Base-by-base conservation (phyloP, 2,113 vertebrate species). In the Bubo bubo region DNA sequence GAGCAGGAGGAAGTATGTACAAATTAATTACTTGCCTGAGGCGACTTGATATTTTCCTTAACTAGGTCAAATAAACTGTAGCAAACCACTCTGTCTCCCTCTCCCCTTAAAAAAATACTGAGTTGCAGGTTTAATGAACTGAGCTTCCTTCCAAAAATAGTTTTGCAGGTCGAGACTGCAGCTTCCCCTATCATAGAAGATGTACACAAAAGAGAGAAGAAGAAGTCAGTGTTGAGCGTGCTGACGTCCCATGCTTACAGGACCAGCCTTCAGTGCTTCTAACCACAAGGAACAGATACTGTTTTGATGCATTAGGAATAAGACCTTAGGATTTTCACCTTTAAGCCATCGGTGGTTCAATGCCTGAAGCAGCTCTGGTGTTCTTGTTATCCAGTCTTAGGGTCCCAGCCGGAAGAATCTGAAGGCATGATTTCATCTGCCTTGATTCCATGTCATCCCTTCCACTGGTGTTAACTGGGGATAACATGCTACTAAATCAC, bases 51-150 rank as follows among this genome's bases (percentile, higher is more conserved):
- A 89, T 92, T 94, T 95, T 32, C 93, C 96, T 86, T 79, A 97
- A 97, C 83, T 96, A 75, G 97, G 97, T 97, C 97, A 97, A 96
- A 96, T 50, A 91, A 97, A 96, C 94, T 84, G 86, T 82, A 72
- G 92, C 90, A 86, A 93, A 92, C 39, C 27, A 6, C 56, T 43
- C 75, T 35, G 79, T 30, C 72, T 93, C 56, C 55, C 34, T 91
- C 68, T 70, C 82, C 50, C 75, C 76, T 62, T 63, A 18, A 85
- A 67, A 75, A 83, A 47, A 34, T 1, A 70, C 2, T 0, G 1
- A 92, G 32, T 6, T 59, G 72, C 55, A 32, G 94, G 79, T 89
- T 84, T 75, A 84, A 95, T 3, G 72, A 92, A 76, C 64, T 59
- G 60, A 71, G 83, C 53, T 90, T 66, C 72, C 86, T 55, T 4